Percentiles rank a stretch among this genome's conserved stretches.
These are phyloP conservation scores for Myotis davidii DNA, from an alignment of 2,113 vertebrate species.

Conservation along the genomic window DNA sequence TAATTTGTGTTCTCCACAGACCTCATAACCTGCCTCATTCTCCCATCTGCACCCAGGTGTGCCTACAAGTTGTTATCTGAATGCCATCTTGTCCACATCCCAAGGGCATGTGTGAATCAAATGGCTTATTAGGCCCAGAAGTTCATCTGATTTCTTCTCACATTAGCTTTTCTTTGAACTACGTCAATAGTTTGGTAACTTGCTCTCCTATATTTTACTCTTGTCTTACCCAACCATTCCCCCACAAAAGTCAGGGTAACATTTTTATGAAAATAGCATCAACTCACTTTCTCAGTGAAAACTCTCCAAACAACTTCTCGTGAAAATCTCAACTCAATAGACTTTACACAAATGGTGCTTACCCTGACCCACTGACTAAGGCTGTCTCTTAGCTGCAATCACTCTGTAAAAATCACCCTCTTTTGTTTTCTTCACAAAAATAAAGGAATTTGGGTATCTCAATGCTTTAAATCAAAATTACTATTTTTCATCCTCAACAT, in stretches of 20 bases:
- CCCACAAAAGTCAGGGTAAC: background rate
- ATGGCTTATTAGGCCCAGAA: background rate
- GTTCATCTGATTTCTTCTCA: background rate
- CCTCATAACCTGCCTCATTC: background rate
- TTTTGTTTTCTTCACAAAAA: background rate
- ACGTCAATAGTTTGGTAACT: background rate
- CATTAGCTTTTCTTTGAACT: background rate
- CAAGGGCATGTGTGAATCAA: rapidly evolving
- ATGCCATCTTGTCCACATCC: background rate
- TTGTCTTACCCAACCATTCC: background rate
- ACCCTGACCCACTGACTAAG: background rate
- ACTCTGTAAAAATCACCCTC: background rate
- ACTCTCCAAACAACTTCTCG: background rate
- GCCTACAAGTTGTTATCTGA: background rate
- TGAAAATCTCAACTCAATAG: background rate
- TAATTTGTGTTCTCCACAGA: background rate
- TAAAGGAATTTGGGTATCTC: no score
- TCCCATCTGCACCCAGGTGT: background rate
- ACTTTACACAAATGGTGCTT: background rate
- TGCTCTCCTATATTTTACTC: background rate
- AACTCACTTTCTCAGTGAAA: background rate
- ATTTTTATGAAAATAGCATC: background rate
- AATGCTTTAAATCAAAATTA: background rate
- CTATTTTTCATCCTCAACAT: background rate
- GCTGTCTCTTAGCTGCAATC: background rate